Conservation (phyloP, 1,140 invertebrate species). For the Hestina assimilis region DNA sequence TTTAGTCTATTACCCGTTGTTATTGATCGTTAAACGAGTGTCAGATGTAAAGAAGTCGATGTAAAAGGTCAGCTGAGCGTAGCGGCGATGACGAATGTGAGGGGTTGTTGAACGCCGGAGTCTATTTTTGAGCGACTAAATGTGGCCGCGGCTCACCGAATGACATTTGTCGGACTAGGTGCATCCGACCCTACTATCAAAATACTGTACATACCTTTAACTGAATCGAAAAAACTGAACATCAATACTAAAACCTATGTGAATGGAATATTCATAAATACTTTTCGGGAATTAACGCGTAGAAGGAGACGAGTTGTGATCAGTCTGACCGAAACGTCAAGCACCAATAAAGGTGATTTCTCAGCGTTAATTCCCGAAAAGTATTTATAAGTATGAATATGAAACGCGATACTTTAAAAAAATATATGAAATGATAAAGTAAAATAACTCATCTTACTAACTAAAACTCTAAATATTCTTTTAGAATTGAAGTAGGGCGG, state of each 20-base stretch:
- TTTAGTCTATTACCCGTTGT: constrained; percentile 38
- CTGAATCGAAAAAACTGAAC: background rate
- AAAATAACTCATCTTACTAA: too few species aligned
- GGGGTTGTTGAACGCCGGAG: constrained; percentile 73
- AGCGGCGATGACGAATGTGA: constrained; percentile 65
- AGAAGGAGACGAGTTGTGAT: too few species aligned
- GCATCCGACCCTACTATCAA: constrained; percentile 65
- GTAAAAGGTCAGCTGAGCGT: constrained; percentile 50
- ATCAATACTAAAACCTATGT: background rate
- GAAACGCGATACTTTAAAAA: too few species aligned
- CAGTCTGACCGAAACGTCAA: too few species aligned
- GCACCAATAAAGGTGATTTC: too few species aligned
- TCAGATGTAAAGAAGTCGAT: constrained; percentile 37
- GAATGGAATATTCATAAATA: too few species aligned
- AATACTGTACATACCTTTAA: constrained; percentile 36
- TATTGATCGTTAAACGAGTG: constrained; percentile 21
- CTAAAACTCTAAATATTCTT: too few species aligned
- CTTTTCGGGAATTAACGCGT: too few species aligned
- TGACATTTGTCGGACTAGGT: constrained; percentile 74
- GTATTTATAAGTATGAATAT: too few species aligned
- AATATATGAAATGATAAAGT: too few species aligned
- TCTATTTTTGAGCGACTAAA: constrained; percentile 76
- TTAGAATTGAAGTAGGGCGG: too few species aligned
- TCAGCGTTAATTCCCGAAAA: too few species aligned
- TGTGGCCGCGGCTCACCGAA: constrained; percentile 63